phyloP scores from a whole-genome alignment of 1,140 invertebrate species.

The Drosophila pseudoananassae region DNA sequence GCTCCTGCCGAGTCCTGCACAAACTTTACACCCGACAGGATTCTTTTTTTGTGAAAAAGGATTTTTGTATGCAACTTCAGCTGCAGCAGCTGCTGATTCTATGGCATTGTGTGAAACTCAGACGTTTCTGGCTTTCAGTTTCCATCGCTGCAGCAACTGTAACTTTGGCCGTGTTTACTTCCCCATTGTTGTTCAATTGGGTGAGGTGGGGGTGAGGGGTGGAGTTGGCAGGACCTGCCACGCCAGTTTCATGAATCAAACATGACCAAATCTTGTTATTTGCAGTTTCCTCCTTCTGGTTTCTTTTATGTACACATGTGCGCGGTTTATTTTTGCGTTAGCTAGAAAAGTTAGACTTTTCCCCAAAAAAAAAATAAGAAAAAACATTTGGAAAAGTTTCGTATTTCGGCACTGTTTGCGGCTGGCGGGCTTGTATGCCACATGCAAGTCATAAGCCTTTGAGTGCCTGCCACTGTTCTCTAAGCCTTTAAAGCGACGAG shows the following conservation, averaged over 20 bases:
- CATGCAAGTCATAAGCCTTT: constrained; percentile 52
- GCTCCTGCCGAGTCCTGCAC: constrained; percentile 23
- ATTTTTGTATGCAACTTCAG: constrained; percentile 2
- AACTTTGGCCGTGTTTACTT: constrained; percentile 27
- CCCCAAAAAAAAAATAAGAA: background rate
- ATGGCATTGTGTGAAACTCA: constrained; percentile 25
- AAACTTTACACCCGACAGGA: constrained; percentile 58
- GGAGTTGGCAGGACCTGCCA: constrained; percentile 2
- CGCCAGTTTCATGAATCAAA: constrained; percentile 48
- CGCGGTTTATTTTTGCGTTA: constrained; percentile 40
- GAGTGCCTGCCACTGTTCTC: constrained; percentile 51
- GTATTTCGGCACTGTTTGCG: constrained; percentile 31
- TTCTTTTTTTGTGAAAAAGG: constrained; percentile 11
- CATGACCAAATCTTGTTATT: constrained; percentile 64
- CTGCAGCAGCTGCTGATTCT: constrained; percentile 33
- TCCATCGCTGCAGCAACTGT: constrained; percentile 37
- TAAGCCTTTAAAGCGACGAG: constrained; percentile 53
- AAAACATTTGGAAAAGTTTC: constrained; percentile 5
- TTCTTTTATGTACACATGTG: constrained; percentile 30
- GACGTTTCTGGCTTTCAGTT: constrained; percentile 21
- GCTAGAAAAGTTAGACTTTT: constrained; percentile 42
- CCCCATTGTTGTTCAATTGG: constrained; percentile 49
- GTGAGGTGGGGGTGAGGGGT: background rate
- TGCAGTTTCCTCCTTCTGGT: constrained; percentile 45
- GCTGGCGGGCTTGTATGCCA: constrained; percentile 31